Percentiles rank a stretch among this genome's conserved stretches.
These are phyloP conservation scores for Marmota monax DNA, from an alignment of 2,113 vertebrate species.

Conservation along the genomic window DNA sequence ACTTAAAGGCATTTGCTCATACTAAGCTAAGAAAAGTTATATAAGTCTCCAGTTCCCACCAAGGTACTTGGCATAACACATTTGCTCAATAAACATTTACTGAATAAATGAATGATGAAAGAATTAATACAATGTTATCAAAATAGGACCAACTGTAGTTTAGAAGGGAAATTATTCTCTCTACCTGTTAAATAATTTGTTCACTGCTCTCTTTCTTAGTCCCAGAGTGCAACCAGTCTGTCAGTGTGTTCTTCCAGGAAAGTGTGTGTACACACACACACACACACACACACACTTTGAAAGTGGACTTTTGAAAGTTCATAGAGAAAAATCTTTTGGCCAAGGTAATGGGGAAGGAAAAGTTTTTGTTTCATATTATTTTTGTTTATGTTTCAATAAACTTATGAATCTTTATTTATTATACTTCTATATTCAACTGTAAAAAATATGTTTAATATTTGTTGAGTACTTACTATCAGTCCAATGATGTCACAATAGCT, in stretches of 20 bases:
- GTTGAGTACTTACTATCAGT: background rate
- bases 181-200: background rate
- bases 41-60: background rate
- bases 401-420: background rate
- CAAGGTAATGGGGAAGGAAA: background rate
- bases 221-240: rapidly evolving
- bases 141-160: background rate
- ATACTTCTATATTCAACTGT: background rate
- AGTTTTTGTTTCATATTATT: background rate
- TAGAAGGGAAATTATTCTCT: background rate
- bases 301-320: background rate
- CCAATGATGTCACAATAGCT: background rate
- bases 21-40: background rate
- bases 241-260: background rate
- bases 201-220: background rate
- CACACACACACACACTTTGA: too few species aligned
- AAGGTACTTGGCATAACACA: background rate
- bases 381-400: background rate
- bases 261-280: background rate
- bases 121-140: background rate
- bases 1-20: background rate
- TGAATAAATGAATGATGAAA: background rate
- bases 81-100: background rate
- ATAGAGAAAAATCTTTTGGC: background rate
- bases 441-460: background rate